phyloP scores from a whole-genome alignment of 2,888 invertebrate genomes.

The Idaea dimidiata region DNA sequence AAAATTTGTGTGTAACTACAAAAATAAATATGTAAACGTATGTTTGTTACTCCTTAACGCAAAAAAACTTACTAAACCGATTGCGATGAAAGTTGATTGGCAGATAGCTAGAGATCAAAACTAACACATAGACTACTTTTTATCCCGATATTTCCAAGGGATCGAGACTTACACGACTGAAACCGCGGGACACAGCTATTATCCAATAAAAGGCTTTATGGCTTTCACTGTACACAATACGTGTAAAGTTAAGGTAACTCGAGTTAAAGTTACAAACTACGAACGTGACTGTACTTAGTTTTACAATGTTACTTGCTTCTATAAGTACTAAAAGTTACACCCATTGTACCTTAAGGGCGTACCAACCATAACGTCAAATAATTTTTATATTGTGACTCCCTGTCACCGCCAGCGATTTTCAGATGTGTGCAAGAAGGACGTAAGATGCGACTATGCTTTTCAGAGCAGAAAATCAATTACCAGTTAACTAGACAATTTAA shows the following conservation, averaged over 20 bases:
- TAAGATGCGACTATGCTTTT: too few relatives aligned
- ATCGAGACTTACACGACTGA: not conserved
- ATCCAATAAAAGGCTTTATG: not conserved
- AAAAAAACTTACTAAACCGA: too few relatives aligned
- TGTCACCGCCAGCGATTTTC: too few relatives aligned
- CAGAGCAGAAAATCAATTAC: too few relatives aligned
- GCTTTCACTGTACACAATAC: not conserved
- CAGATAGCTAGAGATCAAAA: not conserved
- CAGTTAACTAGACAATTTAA: too few relatives aligned
- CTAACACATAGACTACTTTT: too few relatives aligned
- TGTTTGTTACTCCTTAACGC: too few relatives aligned
- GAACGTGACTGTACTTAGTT: not conserved
- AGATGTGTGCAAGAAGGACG: too few relatives aligned
- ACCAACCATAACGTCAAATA: too few relatives aligned
- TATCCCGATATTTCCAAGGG: not conserved
- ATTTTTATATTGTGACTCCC: too few relatives aligned
- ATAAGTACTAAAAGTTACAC: not conserved
- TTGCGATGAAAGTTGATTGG: not conserved
- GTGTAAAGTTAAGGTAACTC: not conserved
- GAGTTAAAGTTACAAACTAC: not conserved
- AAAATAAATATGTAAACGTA: too few relatives aligned
- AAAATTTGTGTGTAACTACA: too few relatives aligned
- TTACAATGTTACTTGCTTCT: not conserved
- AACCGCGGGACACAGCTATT: conserved; percentile 11
- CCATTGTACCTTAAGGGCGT: not conserved